Evolutionary conservation across 2,797 vertebrate genomes (phyloP).

Genomic region (Premnoplex brunnescens): DNA sequence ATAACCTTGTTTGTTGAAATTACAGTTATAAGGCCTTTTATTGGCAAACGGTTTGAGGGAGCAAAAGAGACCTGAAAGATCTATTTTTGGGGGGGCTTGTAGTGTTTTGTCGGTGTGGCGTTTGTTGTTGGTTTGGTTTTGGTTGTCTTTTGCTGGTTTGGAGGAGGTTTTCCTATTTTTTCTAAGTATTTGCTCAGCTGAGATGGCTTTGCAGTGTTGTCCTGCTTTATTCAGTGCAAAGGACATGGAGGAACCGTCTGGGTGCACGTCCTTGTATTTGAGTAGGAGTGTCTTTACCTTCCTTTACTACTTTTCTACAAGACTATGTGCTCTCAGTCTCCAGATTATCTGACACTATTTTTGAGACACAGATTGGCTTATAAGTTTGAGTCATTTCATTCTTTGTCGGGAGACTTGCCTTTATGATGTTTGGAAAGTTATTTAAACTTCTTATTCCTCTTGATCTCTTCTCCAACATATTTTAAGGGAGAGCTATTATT

Average conservation of each 20-base stretch:
- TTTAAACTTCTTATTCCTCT: background rate
- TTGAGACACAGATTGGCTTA: background rate
- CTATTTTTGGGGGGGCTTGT: background rate
- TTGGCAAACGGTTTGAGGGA: background rate
- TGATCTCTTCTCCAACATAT: background rate
- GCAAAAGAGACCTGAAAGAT: background rate
- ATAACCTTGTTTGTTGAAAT: background rate
- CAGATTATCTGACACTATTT: background rate
- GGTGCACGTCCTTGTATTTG: fast-evolving
- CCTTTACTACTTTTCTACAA: background rate
- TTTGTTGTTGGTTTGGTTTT: background rate
- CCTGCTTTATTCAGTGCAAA: background rate
- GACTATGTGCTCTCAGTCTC: fast-evolving
- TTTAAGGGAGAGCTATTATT: background rate
- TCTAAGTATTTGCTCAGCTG: background rate
- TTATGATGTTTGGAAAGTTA: background rate
- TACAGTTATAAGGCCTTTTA: background rate
- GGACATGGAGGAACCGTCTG: background rate
- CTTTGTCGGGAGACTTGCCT: background rate
- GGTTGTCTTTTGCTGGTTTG: background rate
- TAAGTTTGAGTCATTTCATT: background rate
- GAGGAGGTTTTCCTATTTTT: background rate
- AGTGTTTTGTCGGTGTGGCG: fast-evolving
- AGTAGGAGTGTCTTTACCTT: background rate
- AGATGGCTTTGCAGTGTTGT: background rate